Conservation (phyloP, 1,140 invertebrate genomes). For the Rhyacophila brunnea region DNA sequence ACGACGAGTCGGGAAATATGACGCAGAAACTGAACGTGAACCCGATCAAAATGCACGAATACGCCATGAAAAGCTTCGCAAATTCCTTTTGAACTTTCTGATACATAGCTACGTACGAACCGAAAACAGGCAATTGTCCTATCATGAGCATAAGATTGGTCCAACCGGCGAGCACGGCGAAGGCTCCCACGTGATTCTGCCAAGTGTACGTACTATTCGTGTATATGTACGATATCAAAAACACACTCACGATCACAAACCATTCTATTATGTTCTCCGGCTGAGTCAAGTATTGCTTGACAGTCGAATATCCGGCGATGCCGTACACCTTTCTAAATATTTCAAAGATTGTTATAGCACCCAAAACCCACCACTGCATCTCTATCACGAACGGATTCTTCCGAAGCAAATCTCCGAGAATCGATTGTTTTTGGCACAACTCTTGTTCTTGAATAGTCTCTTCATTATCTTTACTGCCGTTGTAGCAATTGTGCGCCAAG, state of each 20-base stretch:
- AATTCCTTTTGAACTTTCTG: constrained; percentile 83
- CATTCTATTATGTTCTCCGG: constrained; percentile 83
- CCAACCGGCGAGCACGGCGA: constrained; percentile 81
- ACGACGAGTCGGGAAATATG: constrained; percentile 76
- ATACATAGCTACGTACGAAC: constrained; percentile 85
- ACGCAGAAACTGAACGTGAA: constrained; percentile 86
- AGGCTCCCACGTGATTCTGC: constrained; percentile 80
- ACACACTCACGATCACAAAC: constrained; percentile 79
- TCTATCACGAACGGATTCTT: constrained; percentile 71
- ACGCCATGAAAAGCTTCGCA: constrained; percentile 77
- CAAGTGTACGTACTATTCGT: constrained; percentile 74
- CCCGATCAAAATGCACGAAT: constrained; percentile 78
- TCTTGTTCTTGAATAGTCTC: constrained; percentile 67
- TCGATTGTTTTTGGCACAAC: constrained; percentile 71
- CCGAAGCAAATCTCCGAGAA: constrained; percentile 67
- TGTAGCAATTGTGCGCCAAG: constrained; percentile 76
- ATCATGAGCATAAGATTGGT: constrained; percentile 86
- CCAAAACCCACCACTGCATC: constrained; percentile 75
- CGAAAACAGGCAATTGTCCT: constrained; percentile 79
- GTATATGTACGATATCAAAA: constrained; percentile 76
- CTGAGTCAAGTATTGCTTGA: constrained; percentile 76
- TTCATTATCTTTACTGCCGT: constrained; percentile 68
- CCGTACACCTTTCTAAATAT: constrained; percentile 74
- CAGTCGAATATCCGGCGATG: constrained; percentile 71
- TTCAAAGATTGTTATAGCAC: constrained; percentile 72